phyloP scores from a whole-genome alignment of 2,797 vertebrate genomes.

The Neoniphon sammara region DNA sequence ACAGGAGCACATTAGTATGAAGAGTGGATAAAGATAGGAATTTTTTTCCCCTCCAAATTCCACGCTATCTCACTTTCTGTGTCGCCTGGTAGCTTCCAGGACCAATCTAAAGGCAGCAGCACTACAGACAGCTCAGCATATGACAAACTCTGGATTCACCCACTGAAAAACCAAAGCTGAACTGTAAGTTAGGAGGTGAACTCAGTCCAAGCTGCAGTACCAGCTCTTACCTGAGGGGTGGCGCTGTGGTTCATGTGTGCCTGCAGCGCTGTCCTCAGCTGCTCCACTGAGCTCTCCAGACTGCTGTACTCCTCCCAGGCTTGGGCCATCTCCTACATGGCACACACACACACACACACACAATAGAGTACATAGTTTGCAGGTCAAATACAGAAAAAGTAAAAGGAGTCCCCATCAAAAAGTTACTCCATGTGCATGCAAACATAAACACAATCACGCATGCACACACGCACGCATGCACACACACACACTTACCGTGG shows the following conservation, averaged over 20 bases:
- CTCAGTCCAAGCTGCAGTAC: constrained; percentile 15
- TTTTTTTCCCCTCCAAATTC: not conserved
- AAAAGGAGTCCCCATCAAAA: not conserved
- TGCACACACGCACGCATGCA: not conserved
- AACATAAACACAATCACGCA: not conserved
- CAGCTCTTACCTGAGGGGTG: constrained; percentile 85
- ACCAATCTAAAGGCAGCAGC: no score
- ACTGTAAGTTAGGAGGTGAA: no score
- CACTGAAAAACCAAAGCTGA: no score
- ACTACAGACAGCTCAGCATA: no score
- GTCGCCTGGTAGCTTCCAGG: not conserved
- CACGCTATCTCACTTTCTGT: not conserved
- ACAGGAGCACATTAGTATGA: no score
- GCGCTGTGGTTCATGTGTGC: constrained; percentile 87
- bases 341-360: constrained; percentile 7
- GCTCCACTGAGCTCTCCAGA: constrained; percentile 90
- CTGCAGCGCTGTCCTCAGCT: constrained; percentile 87
- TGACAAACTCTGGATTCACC: no score
- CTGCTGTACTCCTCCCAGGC: constrained; percentile 92
- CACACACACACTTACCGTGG: constrained; percentile 82
- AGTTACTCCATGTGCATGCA: no score
- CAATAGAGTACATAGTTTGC: not conserved
- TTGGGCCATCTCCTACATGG: constrained; percentile 90
- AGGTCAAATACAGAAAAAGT: not conserved
- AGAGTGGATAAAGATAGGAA: not conserved